phyloP scores from a whole-genome alignment of 2,797 vertebrate genomes.

The Potorous gilbertii region DNA sequence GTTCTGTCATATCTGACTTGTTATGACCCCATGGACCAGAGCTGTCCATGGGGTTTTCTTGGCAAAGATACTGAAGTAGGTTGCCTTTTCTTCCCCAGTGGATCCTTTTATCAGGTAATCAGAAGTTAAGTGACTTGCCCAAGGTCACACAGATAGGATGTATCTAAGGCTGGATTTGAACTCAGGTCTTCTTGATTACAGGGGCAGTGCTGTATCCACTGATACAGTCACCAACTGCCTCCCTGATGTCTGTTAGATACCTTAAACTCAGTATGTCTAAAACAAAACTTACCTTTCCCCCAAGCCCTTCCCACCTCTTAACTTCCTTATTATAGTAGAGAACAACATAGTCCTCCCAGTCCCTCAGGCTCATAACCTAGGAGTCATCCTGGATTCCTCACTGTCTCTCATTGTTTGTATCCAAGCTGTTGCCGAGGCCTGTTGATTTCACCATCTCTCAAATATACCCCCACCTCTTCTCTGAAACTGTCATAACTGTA shows the following conservation, averaged over 20 bases:
- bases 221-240: background rate
- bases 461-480: background rate
- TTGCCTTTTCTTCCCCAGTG: background rate
- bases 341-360: background rate
- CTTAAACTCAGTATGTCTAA: background rate
- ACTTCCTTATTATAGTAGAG: background rate
- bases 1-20: background rate
- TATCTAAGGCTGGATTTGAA: background rate
- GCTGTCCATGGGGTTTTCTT: background rate
- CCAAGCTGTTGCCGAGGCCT: background rate
- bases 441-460: background rate
- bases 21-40: background rate
- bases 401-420: background rate
- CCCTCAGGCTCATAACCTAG: background rate
- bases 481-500: background rate
- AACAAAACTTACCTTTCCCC: background rate
- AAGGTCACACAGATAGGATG: background rate
- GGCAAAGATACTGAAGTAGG: background rate
- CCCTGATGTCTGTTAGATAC: background rate
- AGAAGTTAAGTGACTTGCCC: background rate
- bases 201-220: background rate
- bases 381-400: background rate
- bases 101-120: background rate
- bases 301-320: background rate
- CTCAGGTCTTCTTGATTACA: background rate